Evolutionary conservation across 2,888 invertebrate genomes (phyloP).

Genomic region (Netelia melanura): DNA sequence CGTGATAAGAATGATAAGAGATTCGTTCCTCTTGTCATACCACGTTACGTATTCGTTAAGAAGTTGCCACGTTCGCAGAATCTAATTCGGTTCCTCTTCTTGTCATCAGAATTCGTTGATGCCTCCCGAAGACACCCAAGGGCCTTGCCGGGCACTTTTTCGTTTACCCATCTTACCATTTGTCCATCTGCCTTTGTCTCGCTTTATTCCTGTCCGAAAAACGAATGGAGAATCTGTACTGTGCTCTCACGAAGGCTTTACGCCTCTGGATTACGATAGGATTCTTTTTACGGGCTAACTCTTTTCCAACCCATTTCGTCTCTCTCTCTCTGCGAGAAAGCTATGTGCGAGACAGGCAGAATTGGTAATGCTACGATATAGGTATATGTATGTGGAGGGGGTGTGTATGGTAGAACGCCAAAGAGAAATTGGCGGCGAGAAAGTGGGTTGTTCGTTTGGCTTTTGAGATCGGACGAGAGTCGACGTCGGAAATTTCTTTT

Average conservation of each 20-base stretch:
- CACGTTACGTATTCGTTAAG: not conserved
- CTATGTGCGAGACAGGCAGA: conserved; percentile 5
- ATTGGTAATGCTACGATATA: conserved; percentile 54
- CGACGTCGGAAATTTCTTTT: conserved; percentile 41
- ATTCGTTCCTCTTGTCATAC: conserved; percentile 8
- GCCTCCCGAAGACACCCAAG: conserved; percentile 20
- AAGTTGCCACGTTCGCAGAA: not conserved
- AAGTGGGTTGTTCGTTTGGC: conserved; percentile 8
- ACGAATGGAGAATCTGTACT: conserved; percentile 71
- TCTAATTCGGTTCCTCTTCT: conserved; percentile 8
- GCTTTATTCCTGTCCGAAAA: conserved; percentile 55
- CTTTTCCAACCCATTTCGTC: not conserved
- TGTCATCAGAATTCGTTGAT: conserved; percentile 39
- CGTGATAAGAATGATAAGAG: not conserved
- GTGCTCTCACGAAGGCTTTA: conserved; percentile 73
- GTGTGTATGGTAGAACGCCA: not conserved
- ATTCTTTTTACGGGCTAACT: conserved; percentile 62
- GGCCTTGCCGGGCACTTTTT: conserved; percentile 23
- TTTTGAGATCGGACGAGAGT: conserved; percentile 28
- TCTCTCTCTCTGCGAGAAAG: conserved; percentile 14
- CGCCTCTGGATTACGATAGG: conserved; percentile 74
- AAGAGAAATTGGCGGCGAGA: conserved; percentile 18
- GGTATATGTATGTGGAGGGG: not conserved
- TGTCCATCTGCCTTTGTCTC: conserved; percentile 37
- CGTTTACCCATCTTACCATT: not conserved